phyloP scores from a whole-genome alignment of 2,113 vertebrate species.

The Murina feae region DNA sequence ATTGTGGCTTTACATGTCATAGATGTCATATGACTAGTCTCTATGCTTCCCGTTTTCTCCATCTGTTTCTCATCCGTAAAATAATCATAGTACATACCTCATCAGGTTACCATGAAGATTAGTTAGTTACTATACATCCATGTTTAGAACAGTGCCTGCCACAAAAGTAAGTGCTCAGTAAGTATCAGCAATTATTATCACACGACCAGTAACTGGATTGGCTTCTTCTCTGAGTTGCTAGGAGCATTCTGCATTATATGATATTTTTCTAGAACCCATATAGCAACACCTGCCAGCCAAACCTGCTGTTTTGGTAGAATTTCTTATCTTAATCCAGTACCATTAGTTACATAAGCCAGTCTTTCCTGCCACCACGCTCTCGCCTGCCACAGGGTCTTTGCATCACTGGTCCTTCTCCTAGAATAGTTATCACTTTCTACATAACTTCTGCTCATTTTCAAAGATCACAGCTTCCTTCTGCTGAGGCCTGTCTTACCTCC shows the following conservation, averaged over 20 bases:
- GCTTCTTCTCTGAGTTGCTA: background rate
- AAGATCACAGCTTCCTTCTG: background rate
- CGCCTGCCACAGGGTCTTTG: background rate
- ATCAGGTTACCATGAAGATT: background rate
- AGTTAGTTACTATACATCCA: background rate
- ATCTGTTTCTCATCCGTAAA: conserved; percentile 1
- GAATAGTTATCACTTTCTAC: background rate
- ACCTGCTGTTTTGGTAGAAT: background rate
- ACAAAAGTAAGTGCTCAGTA: background rate
- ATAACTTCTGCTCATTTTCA: background rate
- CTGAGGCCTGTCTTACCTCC: background rate
- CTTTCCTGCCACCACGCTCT: background rate
- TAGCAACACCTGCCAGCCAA: background rate
- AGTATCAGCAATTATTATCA: background rate
- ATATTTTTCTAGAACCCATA: background rate
- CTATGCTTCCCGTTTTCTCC: background rate
- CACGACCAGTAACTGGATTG: background rate
- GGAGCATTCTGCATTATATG: background rate
- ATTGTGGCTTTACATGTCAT: background rate
- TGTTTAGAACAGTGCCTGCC: background rate
- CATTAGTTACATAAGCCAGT: background rate
- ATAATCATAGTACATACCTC: background rate
- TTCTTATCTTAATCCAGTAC: background rate
- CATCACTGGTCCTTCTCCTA: background rate
- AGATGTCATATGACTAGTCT: background rate